Base-by-base conservation (phyloP, 1,140 invertebrate species). In the Trichogramma pretiosum region DNA sequence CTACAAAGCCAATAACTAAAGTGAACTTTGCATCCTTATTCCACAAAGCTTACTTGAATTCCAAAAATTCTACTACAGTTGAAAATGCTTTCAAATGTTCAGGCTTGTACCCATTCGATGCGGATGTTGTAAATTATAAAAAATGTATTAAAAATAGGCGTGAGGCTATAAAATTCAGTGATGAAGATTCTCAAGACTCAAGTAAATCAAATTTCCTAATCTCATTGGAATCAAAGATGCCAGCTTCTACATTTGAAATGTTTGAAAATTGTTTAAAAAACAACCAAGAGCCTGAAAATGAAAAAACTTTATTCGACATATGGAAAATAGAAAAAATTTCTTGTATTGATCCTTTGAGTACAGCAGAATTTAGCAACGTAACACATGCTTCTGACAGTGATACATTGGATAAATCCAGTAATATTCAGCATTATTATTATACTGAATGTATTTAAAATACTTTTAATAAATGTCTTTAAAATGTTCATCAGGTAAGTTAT, bases 1-100 rank as follows among this genome's bases (percentile, higher is more conserved):
- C 45, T n/a, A n/a, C 43, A 14, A 53, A 55, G 41, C 32, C n/a
- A 5, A 48, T 70, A 7, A 65, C 45, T 8, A 62, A 64, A 60
- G n/a, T 44, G 11, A 47, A 61, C 18, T 63, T 67, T 51, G 58
- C 58, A n/a, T 54, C 56, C 17, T 11, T 34, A 16, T 34, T 34
- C 16, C 10, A 34, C 16, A n/a, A n/a, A 5, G 33, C 5, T 5
- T 34, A 34, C n/a, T n/a, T 34, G 33, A 8, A 34, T 5, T 5
- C 16, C 33, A 5, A 4, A 34, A 34, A 14, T 34, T n/a, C n/a
- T n/a, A n/a, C n/a, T n/a, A n/a, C n/a, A n/a, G 5, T 34, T 34
- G 5, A 34, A 34, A 34, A 34, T 5, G 33, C 5, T 8, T 34
- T 34, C 16, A 14, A 34, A 34, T 8, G 5, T 34, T 34, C 9